Evolutionary conservation across 2,888 invertebrate species (phyloP), one percentile per base, ranked within the genome.

Genomic region (Anoncus sp.): DNA sequence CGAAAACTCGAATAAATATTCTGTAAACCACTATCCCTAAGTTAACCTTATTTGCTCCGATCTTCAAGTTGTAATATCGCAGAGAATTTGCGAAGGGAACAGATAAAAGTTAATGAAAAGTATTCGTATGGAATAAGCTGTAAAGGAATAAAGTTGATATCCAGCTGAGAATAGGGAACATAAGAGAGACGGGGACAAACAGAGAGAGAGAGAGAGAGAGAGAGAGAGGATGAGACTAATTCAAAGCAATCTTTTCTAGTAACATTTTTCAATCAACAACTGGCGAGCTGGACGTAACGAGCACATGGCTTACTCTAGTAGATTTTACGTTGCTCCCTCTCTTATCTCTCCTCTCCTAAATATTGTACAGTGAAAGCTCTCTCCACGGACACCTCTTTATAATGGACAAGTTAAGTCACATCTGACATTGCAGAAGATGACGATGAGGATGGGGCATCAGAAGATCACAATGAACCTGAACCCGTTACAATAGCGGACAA

Each of bases 261-360:
- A 70, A 69, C 69, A 70, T 70, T 63, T 75, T 70, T 69, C 75
- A 75, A 75, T 75, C 75, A 70, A 70, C 69, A 63, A 47, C n/a
- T 31, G 63, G 38, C 40, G 57, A 75, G 69, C 49, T 75, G 49
- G 53, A 43, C 40, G 76, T 71, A 62, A 65, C 60, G 65, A 71
- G 71, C 22, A 59, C 69, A 70, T 40, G 47, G 55, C 65, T 53
- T 70, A 70, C 59, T 38, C 49, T 4, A 43, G 51, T 69, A 27
- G 51, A 40, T 45, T 45, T 31, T 62, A 12, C 38, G 31, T 60
- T 20, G 22, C n/a, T 35, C 45, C 31, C 20, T 35, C 12, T 47
- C 31, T 10, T 47, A 20, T 22, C 38, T 60, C 53, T 35, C 18
- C 45, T 38, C 31, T 63, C 45, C 49, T 22, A 45, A 65, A 45